A percentile compares a stretch with the other conserved stretches of the same genome.
Evolutionary conservation across 2,888 invertebrate genomes (phyloP).

Genomic region (Diabrotica balteata): DNA sequence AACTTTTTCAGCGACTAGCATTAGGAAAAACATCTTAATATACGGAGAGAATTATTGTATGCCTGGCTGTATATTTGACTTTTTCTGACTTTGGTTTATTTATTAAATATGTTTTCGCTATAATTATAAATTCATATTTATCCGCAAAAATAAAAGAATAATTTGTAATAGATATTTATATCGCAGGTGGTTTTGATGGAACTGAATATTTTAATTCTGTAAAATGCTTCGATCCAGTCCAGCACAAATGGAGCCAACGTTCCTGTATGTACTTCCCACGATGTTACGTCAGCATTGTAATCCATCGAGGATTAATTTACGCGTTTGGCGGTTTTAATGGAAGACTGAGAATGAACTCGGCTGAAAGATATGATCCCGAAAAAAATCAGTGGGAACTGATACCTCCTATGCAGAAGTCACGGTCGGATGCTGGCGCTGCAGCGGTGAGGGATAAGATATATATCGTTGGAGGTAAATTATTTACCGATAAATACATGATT

Average conservation of each 20-base stretch:
- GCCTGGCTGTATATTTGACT: no score
- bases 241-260: slow-evolving; percentile 76
- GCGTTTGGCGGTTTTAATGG: slow-evolving; percentile 87
- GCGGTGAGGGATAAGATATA: slow-evolving; percentile 67
- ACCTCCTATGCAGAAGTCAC: slow-evolving; percentile 75
- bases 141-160: neutral
- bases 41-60: no score
- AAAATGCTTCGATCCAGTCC: slow-evolving; percentile 80
- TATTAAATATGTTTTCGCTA: no score
- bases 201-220: slow-evolving; percentile 79
- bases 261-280: slow-evolving; percentile 80
- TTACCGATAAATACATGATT: no score
- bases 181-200: slow-evolving; percentile 78
- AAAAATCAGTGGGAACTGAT: slow-evolving; percentile 82
- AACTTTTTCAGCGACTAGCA: no score
- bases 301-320: slow-evolving; percentile 75
- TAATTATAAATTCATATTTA: no score
- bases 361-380: slow-evolving; percentile 79
- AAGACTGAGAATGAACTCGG: slow-evolving; percentile 75
- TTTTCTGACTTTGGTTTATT: no score
- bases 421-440: slow-evolving; percentile 82
- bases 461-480: slow-evolving; percentile 42
- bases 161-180: slow-evolving; percentile 5
- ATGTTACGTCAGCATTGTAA: slow-evolving; percentile 81
- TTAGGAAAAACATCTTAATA: no score